These are phyloP conservation scores for Deilephila elpenor DNA, from an alignment of 2,888 invertebrate species.

Conservation along the genomic window DNA sequence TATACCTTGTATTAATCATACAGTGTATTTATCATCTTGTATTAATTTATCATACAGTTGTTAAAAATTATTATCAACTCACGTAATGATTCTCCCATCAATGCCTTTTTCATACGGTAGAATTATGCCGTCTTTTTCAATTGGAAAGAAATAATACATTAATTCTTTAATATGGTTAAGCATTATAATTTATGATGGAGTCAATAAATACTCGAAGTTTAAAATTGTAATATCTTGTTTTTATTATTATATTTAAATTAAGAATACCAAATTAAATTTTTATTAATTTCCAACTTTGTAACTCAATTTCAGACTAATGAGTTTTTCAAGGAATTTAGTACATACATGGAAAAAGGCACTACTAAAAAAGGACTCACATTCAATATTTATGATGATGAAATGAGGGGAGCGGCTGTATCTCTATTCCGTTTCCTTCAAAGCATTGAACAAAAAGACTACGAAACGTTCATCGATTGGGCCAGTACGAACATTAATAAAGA, in stretches of 20 bases:
- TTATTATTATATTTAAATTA: no score
- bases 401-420: constrained; percentile 74
- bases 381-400: constrained; percentile 76
- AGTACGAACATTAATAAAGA: constrained; percentile 75
- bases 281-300: constrained; percentile 15
- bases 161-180: no score
- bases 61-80: no score
- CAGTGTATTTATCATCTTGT: no score
- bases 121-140: no score
- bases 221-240: no score
- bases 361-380: constrained; percentile 72
- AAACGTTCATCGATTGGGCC: constrained; percentile 68
- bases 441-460: constrained; percentile 63
- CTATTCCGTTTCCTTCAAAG: constrained; percentile 75
- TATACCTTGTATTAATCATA: neutral
- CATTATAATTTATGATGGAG: no score
- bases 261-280: neutral
- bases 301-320: constrained; percentile 59
- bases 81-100: no score
- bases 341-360: constrained; percentile 57
- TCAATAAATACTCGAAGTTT: no score
- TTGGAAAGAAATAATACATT: no score
- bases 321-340: constrained; percentile 53
- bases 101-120: no score
- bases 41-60: no score